These are phyloP conservation scores for Labroides dimidiatus DNA, from an alignment of 2,797 vertebrate genomes.

Conservation along the genomic window DNA sequence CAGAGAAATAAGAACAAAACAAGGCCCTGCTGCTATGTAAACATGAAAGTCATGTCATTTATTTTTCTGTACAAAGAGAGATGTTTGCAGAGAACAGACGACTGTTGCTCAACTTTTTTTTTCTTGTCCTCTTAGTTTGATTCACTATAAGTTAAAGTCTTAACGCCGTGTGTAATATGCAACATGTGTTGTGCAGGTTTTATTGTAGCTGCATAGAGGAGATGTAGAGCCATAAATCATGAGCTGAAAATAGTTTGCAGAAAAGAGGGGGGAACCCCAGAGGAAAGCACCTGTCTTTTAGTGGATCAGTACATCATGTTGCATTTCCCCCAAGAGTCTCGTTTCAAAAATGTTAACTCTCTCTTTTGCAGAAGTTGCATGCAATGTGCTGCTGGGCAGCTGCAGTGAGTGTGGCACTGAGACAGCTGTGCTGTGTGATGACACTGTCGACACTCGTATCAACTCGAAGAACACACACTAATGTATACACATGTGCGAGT, in stretches of 20 bases:
- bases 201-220: constrained; percentile 10
- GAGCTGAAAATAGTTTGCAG: constrained; percentile 34
- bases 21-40: constrained; percentile 20
- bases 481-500: constrained; percentile 52
- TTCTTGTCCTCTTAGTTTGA: constrained; percentile 8
- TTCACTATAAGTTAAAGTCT: not conserved
- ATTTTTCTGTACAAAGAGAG: constrained; percentile 14
- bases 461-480: constrained; percentile 54
- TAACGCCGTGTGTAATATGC: not conserved
- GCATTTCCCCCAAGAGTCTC: constrained; percentile 8
- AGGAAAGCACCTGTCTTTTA: constrained; percentile 53
- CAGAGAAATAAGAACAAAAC: constrained; percentile 23
- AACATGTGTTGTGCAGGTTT: constrained; percentile 15
- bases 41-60: constrained; percentile 23
- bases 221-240: constrained; percentile 37
- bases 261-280: constrained; percentile 24
- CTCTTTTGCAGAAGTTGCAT: constrained; percentile 16
- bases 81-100: not conserved
- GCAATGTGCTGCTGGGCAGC: not conserved
- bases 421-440: constrained; percentile 61
- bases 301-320: constrained; percentile 20
- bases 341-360: constrained; percentile 17
- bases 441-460: constrained; percentile 43
- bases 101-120: not conserved
- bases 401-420: constrained; percentile 33